A percentile compares a stretch with the other conserved stretches of the same genome.
Conservation (phyloP, 1,140 invertebrate species). For the Prorops nasuta region DNA sequence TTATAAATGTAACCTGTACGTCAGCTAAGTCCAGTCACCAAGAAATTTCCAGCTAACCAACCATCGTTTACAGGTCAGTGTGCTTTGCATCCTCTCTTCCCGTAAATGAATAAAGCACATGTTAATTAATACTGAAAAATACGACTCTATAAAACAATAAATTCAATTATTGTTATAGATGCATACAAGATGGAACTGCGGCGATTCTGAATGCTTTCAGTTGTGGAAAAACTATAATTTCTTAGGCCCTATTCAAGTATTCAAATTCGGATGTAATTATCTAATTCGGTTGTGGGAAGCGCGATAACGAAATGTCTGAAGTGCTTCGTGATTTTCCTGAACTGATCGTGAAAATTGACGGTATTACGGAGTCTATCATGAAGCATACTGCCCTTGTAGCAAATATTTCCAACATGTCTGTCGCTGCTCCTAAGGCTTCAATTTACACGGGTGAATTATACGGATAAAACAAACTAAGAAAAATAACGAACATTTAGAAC, state of each 20-base stretch:
- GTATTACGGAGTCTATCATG: constrained; percentile 98
- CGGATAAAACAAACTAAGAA: not conserved
- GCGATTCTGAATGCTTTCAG: constrained; percentile 98
- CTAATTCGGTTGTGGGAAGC: constrained; percentile 96
- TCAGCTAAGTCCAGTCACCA: constrained; percentile 91
- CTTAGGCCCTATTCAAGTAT: constrained; percentile 97
- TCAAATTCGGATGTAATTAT: constrained; percentile 99
- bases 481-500: not conserved
- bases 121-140: not conserved
- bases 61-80: constrained; percentile 97
- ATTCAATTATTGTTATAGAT: constrained; percentile 57
- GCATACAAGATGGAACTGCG: constrained; percentile 98
- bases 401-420: constrained; percentile 99
- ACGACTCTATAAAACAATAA: not conserved
- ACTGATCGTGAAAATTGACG: constrained; percentile 95
- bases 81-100: constrained; percentile 97
- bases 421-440: constrained; percentile 99
- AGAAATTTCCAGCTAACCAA: constrained; percentile 98
- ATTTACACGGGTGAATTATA: constrained; percentile 86
- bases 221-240: constrained; percentile 99
- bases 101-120: constrained; percentile 63
- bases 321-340: constrained; percentile 99
- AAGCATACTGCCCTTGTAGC: constrained; percentile 98
- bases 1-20: constrained; percentile 85
- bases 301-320: constrained; percentile 83